Evolutionary conservation across 2,797 vertebrate species (phyloP).

Genomic region (Pogonophryne albipinna): DNA sequence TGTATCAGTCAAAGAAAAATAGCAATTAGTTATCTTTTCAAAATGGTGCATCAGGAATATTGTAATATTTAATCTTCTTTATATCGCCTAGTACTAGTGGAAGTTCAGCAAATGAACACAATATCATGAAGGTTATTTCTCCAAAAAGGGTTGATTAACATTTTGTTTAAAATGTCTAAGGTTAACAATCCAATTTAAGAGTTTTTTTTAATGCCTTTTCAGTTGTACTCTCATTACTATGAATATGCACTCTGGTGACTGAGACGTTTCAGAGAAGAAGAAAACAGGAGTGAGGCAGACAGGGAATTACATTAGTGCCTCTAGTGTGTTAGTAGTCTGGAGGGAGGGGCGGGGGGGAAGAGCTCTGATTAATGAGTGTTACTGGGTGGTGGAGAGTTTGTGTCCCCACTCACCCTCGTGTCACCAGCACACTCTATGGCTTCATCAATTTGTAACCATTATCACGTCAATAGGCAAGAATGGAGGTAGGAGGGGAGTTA

Average conservation of each 20-base stretch:
- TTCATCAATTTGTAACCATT: conserved; percentile 83
- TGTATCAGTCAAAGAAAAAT: too few species aligned
- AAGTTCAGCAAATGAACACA: not conserved
- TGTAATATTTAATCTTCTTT: too few species aligned
- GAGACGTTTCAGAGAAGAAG: not conserved
- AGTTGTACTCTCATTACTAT: not conserved
- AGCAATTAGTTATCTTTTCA: too few species aligned
- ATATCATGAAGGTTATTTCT: not conserved
- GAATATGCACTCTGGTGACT: not conserved
- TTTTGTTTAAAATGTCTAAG: not conserved
- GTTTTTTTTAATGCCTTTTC: not conserved
- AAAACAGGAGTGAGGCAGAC: conserved; percentile 22
- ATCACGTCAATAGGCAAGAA: conserved; percentile 85
- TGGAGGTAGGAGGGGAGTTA: conserved; percentile 70
- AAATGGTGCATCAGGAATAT: too few species aligned
- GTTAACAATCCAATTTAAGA: not conserved
- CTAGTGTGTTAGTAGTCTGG: conserved; percentile 49
- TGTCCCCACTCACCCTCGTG: conserved; percentile 71
- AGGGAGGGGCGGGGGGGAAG: conserved; percentile 36
- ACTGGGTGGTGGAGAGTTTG: conserved; percentile 75
- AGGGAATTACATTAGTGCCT: conserved; percentile 18
- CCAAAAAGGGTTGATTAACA: not conserved
- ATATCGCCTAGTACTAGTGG: too few species aligned
- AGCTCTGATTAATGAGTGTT: conserved; percentile 75
- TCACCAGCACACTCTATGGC: conserved; percentile 75